These are phyloP conservation scores for Lepisosteus oculatus DNA, from an alignment of 2,113 vertebrate genomes.

Conservation along the genomic window DNA sequence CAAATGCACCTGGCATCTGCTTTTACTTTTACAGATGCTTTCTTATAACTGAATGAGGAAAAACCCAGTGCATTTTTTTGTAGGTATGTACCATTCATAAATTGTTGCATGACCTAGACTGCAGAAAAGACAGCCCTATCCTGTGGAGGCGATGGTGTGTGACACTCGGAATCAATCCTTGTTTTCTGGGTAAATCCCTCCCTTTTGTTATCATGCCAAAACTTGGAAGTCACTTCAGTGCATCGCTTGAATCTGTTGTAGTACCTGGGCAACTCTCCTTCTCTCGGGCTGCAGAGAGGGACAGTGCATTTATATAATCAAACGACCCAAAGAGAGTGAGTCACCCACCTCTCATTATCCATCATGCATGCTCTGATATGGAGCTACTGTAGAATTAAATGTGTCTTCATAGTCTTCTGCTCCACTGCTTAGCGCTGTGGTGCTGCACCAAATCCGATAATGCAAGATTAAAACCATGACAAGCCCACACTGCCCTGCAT, in stretches of 20 bases:
- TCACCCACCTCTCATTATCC: conserved; percentile 35
- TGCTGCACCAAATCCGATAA: conserved; percentile 41
- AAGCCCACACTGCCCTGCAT: conserved; percentile 27
- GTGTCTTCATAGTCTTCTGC: conserved; percentile 43
- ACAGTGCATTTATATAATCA: conserved; percentile 68
- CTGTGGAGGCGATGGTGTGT: conserved; percentile 1
- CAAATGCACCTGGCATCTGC: conserved; percentile 1
- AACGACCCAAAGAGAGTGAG: conserved; percentile 40
- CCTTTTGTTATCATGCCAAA: conserved; percentile 63
- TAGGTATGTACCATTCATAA: conserved; percentile 12
- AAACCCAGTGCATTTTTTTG: conserved; percentile 29
- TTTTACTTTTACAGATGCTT: conserved; percentile 9
- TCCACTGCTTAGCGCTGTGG: conserved; percentile 22
- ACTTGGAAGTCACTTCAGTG: conserved; percentile 64
- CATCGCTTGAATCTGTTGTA: conserved; percentile 62
- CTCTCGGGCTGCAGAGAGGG: conserved; percentile 53
- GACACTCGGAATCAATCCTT: not conserved
- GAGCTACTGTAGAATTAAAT: conserved; percentile 6
- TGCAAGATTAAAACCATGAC: conserved; percentile 36
- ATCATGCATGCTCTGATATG: conserved; percentile 31
- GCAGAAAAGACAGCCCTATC: not conserved
- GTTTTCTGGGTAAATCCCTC: conserved; percentile 28
- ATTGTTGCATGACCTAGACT: conserved; percentile 5
- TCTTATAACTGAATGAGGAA: conserved; percentile 35
- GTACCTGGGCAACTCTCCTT: conserved; percentile 51